phyloP scores from a whole-genome alignment of 1,140 invertebrate species.

The Camponotus floridanus region DNA sequence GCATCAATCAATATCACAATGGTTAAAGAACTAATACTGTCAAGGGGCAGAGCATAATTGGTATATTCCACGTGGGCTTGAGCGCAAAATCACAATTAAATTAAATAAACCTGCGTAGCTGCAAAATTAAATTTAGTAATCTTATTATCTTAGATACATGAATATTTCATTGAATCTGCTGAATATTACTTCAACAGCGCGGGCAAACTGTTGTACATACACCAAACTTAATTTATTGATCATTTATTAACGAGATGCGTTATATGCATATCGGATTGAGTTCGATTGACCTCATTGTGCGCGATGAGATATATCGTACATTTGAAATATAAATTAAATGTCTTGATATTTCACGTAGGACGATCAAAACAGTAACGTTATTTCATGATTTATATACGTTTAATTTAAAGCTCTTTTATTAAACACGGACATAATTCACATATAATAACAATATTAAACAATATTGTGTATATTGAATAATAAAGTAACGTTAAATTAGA shows the following conservation, averaged over 20 bases:
- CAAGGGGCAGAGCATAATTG: neutral
- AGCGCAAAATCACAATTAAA: neutral
- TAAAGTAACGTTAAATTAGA: neutral
- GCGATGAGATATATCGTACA: neutral
- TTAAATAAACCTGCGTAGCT: constrained; percentile 9
- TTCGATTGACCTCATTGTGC: constrained; percentile 59
- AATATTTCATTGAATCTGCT: constrained; percentile 31
- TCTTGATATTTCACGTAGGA: neutral
- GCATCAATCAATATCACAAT: neutral
- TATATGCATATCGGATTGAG: constrained; percentile 31
- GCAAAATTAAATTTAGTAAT: constrained; percentile 24
- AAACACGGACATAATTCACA: neutral
- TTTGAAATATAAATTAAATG: constrained; percentile 17
- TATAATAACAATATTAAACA: neutral
- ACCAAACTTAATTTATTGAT: constrained; percentile 63
- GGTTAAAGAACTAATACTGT: neutral
- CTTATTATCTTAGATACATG: constrained; percentile 46
- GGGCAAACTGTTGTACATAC: neutral
- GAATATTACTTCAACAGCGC: constrained; percentile 1
- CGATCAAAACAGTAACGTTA: constrained; percentile 34
- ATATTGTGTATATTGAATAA: neutral
- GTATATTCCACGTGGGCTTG: neutral
- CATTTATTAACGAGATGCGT: constrained; percentile 63
- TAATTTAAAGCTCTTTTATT: neutral
- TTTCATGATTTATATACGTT: neutral